phyloP scores from a whole-genome alignment of 2,888 invertebrate species.

The Cantharis nigra region DNA sequence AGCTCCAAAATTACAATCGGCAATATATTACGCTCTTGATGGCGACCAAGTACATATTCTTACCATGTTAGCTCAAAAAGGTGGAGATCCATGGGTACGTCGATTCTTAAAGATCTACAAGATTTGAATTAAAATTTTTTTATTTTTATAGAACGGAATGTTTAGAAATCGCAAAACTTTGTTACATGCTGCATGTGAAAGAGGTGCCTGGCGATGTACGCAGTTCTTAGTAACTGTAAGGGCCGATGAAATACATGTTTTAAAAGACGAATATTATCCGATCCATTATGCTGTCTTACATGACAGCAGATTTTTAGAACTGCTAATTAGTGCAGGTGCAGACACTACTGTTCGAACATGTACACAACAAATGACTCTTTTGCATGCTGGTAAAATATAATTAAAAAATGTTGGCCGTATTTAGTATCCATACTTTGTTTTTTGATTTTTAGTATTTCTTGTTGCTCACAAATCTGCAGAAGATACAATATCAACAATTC shows the following conservation, averaged over 20 bases:
- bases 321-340: constrained; percentile 70
- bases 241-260: constrained; percentile 71
- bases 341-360: constrained; percentile 71
- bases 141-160: constrained; percentile 50
- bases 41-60: constrained; percentile 73
- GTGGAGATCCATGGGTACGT: constrained; percentile 71
- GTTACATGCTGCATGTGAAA: constrained; percentile 70
- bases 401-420: neutral
- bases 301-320: constrained; percentile 70
- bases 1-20: constrained; percentile 66
- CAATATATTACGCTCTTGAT: constrained; percentile 73
- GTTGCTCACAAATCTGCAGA: constrained; percentile 72
- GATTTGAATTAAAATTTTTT: neutral
- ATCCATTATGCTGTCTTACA: constrained; percentile 76
- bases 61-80: constrained; percentile 67
- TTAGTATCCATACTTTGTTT: neutral
- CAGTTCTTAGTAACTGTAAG: constrained; percentile 68
- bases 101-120: constrained; percentile 34
- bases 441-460: constrained; percentile 61
- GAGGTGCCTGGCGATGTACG: constrained; percentile 74
- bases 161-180: constrained; percentile 66
- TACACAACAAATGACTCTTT: constrained; percentile 72
- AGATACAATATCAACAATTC: constrained; percentile 70
- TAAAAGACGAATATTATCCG: constrained; percentile 78
- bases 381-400: constrained; percentile 62